Conservation (phyloP, 2,113 vertebrate species). For the Sterna hirundo region DNA sequence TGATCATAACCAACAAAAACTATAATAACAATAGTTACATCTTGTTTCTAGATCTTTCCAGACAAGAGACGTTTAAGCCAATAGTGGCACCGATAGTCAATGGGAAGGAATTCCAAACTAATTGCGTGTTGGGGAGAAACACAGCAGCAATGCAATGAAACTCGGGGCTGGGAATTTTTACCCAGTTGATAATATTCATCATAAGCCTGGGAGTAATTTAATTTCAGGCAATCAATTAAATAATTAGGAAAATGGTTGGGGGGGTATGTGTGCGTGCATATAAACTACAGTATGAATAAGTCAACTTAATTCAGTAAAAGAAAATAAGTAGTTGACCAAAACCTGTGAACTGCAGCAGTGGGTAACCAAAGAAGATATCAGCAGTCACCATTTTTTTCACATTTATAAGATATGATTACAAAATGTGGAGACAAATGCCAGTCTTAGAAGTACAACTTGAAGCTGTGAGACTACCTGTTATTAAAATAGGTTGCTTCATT, state of each 20-base stretch:
- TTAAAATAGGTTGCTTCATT: neutral
- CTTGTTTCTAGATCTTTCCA: conserved; percentile 20
- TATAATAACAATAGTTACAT: neutral
- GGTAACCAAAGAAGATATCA: neutral
- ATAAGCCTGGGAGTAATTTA: conserved; percentile 4
- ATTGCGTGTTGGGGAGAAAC: neutral
- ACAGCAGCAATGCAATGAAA: neutral
- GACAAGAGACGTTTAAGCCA: neutral
- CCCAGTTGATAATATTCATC: neutral
- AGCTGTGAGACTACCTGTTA: neutral
- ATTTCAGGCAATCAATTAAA: conserved; percentile 1
- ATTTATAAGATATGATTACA: neutral
- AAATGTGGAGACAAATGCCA: neutral
- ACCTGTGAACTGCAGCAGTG: neutral
- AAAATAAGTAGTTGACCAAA: neutral
- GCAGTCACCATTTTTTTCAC: neutral
- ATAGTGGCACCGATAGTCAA: neutral
- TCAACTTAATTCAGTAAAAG: neutral
- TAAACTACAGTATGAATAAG: neutral
- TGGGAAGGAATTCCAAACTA: conserved; percentile 1
- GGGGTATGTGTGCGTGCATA: neutral
- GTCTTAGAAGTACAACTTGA: neutral
- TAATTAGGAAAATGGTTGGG: neutral
- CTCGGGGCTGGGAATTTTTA: neutral
- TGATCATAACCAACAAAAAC: neutral